A percentile compares a stretch with the other conserved stretches of the same genome.
Conservation (phyloP, 2,888 invertebrate genomes). For the Ophion slaviceki region DNA sequence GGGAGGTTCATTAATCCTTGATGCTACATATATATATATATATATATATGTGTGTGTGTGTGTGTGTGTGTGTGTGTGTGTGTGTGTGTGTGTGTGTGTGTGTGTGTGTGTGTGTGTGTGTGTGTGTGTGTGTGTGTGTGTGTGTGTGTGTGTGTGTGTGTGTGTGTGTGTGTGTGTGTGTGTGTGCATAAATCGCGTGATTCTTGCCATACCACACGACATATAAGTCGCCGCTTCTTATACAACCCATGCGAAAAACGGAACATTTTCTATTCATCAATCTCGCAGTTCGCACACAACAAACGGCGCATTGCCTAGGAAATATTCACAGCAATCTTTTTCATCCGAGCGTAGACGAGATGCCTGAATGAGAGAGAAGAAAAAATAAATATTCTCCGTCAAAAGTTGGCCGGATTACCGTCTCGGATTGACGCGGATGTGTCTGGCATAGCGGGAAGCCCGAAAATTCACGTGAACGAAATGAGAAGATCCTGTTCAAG, state of each 20-base stretch:
- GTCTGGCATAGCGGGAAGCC: slow-evolving; percentile 39
- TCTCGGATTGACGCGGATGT: slow-evolving; percentile 25
- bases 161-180: too few relatives aligned
- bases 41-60: too few relatives aligned
- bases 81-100: too few relatives aligned
- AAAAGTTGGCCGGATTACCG: slow-evolving; percentile 2
- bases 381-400: not conserved
- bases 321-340: slow-evolving; percentile 24
- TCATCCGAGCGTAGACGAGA: not conserved
- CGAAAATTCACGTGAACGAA: slow-evolving; percentile 51
- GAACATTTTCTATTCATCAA: slow-evolving; percentile 7
- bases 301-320: not conserved
- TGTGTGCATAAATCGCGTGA: not conserved
- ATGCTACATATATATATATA: slow-evolving; percentile 6
- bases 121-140: too few relatives aligned
- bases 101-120: too few relatives aligned
- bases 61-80: too few relatives aligned
- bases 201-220: not conserved
- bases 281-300: not conserved
- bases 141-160: too few relatives aligned
- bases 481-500: slow-evolving; percentile 1
- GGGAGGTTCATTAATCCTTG: slow-evolving; percentile 57
- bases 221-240: not conserved
- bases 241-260: slow-evolving; percentile 14
- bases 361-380: not conserved